Percentiles rank a stretch among this genome's conserved stretches.
These are phyloP conservation scores for Tamias sibiricus DNA, from an alignment of 2,113 vertebrate genomes.

Conservation along the genomic window DNA sequence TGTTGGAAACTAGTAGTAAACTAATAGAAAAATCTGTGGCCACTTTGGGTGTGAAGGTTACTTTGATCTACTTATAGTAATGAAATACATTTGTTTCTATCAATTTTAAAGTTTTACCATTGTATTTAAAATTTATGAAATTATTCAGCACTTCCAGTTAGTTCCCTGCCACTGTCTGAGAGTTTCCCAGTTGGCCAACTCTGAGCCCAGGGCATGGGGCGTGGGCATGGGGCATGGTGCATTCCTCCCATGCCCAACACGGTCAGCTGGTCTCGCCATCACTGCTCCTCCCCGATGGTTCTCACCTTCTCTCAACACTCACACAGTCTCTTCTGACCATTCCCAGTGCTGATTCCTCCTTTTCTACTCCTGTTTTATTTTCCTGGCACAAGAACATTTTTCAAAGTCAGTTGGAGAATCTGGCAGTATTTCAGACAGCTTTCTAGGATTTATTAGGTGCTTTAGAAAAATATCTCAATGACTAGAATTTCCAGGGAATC, in stretches of 20 bases:
- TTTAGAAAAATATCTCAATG: slow-evolving; percentile 65
- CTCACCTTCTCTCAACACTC: neutral
- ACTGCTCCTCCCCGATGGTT: neutral
- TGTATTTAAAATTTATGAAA: neutral
- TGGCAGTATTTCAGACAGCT: slow-evolving; percentile 69
- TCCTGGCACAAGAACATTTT: slow-evolving; percentile 36
- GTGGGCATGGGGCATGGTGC: no score
- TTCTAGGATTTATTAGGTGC: slow-evolving; percentile 74
- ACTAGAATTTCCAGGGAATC: slow-evolving; percentile 60
- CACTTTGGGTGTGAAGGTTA: neutral
- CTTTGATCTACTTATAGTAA: neutral
- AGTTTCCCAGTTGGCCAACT: neutral
- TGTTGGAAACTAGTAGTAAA: neutral
- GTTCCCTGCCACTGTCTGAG: neutral
- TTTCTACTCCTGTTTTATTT: slow-evolving; percentile 54
- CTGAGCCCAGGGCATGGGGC: no score
- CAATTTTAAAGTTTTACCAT: neutral
- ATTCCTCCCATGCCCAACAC: no score
- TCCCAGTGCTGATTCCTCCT: neutral
- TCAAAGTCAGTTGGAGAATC: slow-evolving; percentile 49
- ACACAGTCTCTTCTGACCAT: neutral
- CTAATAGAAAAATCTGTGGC: neutral
- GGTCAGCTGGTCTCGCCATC: neutral
- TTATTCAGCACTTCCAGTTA: neutral
- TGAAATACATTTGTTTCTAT: neutral